Percentiles rank a stretch among this genome's conserved stretches.
Conservation (phyloP, 1,140 invertebrate genomes). For the Sarcophaga peregrina region DNA sequence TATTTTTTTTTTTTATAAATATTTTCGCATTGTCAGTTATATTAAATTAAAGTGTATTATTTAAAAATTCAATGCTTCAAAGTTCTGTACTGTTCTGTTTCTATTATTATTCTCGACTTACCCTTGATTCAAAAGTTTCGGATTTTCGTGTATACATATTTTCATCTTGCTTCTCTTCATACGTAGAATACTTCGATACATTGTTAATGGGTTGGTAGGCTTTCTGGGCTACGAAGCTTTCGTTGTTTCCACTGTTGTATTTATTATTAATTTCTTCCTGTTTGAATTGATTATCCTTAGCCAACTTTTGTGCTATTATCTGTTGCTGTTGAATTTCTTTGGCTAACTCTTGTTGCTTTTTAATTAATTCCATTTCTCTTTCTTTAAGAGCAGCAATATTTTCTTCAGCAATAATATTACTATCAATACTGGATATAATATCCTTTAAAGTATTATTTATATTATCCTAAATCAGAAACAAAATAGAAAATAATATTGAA, state of each 20-base stretch:
- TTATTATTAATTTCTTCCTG: conserved; percentile 43
- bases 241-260: background rate
- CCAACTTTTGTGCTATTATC: conserved; percentile 53
- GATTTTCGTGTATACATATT: background rate
- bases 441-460: conserved; percentile 72
- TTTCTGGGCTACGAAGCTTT: background rate
- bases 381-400: conserved; percentile 55
- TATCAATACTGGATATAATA: conserved; percentile 73
- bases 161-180: conserved; percentile 39
- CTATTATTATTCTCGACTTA: background rate
- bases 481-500: background rate
- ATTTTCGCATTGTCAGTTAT: too few relatives aligned
- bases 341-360: conserved; percentile 57
- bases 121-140: background rate
- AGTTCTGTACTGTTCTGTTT: too few relatives aligned
- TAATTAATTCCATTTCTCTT: conserved; percentile 53
- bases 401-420: conserved; percentile 67
- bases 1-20: too few relatives aligned
- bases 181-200: conserved; percentile 37
- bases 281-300: conserved; percentile 51
- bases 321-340: conserved; percentile 58
- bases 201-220: conserved; percentile 33
- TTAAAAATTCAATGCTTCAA: too few relatives aligned
- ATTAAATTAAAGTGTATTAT: too few relatives aligned
- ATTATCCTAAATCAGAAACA: conserved; percentile 65